These are phyloP conservation scores for Zaprionus inermis DNA, from an alignment of 1,140 invertebrate genomes.

Conservation along the genomic window DNA sequence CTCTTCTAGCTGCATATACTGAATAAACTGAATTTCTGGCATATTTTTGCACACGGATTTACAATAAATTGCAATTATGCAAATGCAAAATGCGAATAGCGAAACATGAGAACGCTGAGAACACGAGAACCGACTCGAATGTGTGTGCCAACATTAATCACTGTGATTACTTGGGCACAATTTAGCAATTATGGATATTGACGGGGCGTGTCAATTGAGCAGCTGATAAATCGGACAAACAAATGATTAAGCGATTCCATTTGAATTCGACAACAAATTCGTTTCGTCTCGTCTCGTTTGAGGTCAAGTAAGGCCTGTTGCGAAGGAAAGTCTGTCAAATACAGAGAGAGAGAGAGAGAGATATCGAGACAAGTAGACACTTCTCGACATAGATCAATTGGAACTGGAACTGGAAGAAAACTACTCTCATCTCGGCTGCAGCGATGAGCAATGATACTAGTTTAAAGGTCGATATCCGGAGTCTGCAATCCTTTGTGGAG, in stretches of 20 bases:
- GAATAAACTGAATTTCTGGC: conserved; percentile 59
- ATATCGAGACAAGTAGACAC: background rate
- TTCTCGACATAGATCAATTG: background rate
- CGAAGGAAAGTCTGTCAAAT: background rate
- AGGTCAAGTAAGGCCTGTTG: conserved; percentile 48
- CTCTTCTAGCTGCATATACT: conserved; percentile 15
- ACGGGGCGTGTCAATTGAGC: conserved; percentile 63
- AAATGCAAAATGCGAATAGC: conserved; percentile 51
- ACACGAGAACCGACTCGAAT: conserved; percentile 26
- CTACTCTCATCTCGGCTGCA: background rate
- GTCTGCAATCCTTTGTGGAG: conserved; percentile 20
- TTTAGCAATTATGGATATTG: conserved; percentile 75
- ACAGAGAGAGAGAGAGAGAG: too few species aligned
- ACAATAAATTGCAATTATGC: conserved; percentile 82
- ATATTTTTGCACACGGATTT: conserved; percentile 74
- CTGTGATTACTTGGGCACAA: conserved; percentile 48
- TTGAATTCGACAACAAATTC: background rate
- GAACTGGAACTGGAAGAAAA: background rate
- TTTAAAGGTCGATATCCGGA: conserved; percentile 3
- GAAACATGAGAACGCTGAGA: background rate
- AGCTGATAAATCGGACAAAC: conserved; percentile 53
- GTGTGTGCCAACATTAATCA: conserved; percentile 69
- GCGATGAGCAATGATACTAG: conserved; percentile 12
- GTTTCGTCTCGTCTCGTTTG: conserved; percentile 5
- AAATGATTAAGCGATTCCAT: conserved; percentile 45